Evolutionary conservation across 2,888 invertebrate genomes (phyloP), one percentile per base, ranked within the genome.

Genomic region (Amphimallon solstitiale): DNA sequence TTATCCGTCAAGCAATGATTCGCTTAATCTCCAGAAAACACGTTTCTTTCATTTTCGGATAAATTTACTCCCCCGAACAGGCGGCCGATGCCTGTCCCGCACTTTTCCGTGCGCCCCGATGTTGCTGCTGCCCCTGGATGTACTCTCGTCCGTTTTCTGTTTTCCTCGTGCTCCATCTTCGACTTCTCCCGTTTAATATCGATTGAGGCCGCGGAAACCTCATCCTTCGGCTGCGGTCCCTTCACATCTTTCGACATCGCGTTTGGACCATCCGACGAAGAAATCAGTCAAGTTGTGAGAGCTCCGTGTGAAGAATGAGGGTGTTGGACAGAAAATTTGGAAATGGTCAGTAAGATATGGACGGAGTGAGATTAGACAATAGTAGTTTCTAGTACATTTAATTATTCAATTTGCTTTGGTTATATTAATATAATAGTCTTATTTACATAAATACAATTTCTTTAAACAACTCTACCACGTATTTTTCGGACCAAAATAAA

Each of bases 41-140:
- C 56, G 56, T 56, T 56, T 56, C 56, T 56, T 56, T 56, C 56
- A 56, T 56, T 56, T 56, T 56, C 56, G 56, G 56, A 56, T 56
- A 56, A 56, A 56, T 56, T 56, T 56, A 43, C 56, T 56, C n/a
- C 56, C 40, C 56, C 23, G 19, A 40, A 40, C 56, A 40, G 56
- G 56, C 23, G 21, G 43, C 23, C 17, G 43, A n/a, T n/a, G n/a
- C n/a, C n/a, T n/a, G n/a, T n/a, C n/a, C n/a, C n/a, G n/a, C n/a
- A n/a, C n/a, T 40, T 40, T 14, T 40, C 12, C 51, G 14, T 7
- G 52, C n/a, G 19, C 38, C 14, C 14, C 40, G 10, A 6, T n/a
- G 23, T 10, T 23, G 5, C 43, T 43, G n/a, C 52, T n/a, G n/a
- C 52, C 37, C 21, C 17, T n/a, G 23, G 23, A 23, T 5, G 5